Percentiles rank a stretch among this genome's conserved stretches.
Evolutionary conservation across 2,888 invertebrate species (phyloP).

Genomic region (Cepaea hortensis): DNA sequence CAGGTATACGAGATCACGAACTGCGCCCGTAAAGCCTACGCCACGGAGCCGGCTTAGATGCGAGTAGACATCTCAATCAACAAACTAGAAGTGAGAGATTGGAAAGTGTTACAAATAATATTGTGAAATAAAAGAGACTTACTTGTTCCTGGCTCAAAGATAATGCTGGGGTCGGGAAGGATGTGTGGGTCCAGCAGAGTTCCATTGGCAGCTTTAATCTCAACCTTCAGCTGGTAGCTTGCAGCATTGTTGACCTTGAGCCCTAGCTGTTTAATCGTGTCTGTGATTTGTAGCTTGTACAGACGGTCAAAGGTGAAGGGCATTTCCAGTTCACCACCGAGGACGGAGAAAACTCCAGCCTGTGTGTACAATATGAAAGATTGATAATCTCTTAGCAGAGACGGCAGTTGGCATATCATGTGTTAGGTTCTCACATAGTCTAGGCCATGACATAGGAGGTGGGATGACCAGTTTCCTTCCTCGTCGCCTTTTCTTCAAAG

Average conservation of each 20-base stretch:
- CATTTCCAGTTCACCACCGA: conserved; percentile 50
- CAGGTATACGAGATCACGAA: no score
- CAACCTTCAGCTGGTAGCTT: conserved; percentile 47
- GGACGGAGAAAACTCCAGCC: conserved; percentile 47
- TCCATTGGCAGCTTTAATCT: conserved; percentile 47
- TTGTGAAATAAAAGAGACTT: not conserved
- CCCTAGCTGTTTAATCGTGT: conserved; percentile 39
- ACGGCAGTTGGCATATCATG: no score
- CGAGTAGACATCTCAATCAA: no score
- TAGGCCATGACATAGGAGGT: no score
- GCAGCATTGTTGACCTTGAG: conserved; percentile 45
- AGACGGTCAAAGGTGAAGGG: conserved; percentile 49
- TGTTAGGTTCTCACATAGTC: no score
- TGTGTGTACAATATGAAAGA: not conserved
- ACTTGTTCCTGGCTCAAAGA: conserved; percentile 46
- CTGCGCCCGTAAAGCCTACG: no score
- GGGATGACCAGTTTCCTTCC: no score
- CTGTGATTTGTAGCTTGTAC: conserved; percentile 46
- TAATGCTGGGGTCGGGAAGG: conserved; percentile 34
- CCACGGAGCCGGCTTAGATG: no score
- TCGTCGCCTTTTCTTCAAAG: no score
- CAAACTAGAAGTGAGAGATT: no score
- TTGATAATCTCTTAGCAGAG: not conserved
- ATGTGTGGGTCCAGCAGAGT: conserved; percentile 36
- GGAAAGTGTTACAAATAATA: no score